Evolutionary conservation across 2,888 invertebrate species (phyloP), one percentile per base, ranked within the genome.

Genomic region (Agrochola circellaris): DNA sequence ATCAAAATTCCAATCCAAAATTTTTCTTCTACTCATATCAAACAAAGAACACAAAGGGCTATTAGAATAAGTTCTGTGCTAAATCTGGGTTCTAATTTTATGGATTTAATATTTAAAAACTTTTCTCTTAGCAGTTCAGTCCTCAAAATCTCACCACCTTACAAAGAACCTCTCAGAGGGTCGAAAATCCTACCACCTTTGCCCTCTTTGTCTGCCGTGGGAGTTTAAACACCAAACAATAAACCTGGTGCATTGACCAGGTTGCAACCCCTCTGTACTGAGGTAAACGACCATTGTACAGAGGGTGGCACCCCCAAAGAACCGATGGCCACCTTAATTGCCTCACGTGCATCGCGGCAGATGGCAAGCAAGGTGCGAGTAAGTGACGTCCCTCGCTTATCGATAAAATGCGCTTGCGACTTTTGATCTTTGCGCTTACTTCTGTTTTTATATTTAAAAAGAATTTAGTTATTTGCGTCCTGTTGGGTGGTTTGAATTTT

Each of bases 281-380:
- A 94, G 96, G 96, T 96, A 95, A 96, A 96, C 93, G 96, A 95
- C 95, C 96, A 95, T 87, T 87, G 88, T 87, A 90, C 89, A 84
- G 95, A 95, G 96, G 96, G 96, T 95, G 96, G 93, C 96, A 95
- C 96, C 96, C 96, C 95, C 96, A 90, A 93, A 89, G 87, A 84
- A 77, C 83, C 89, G 88, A 87, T 89, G 91, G 90, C 92, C 34
- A 34, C 34, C 93, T 94, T 95, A 96, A 96, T 96, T 95, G 93
- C 95, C 93, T 95, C 95, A 95, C 95, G 95, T 95, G 95, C 93
- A 93, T 91, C 90, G 89, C 92, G 94, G 96, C 96, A 96, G 96
- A 95, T 96, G 96, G 95, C 83, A 93, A 94, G 95, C 96, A 96
- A 96, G 96, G 96, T 96, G 96, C 95, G 93, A 92, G 91, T 89